Conservation (phyloP, 2,113 vertebrate species). For the Aythya baeri region DNA sequence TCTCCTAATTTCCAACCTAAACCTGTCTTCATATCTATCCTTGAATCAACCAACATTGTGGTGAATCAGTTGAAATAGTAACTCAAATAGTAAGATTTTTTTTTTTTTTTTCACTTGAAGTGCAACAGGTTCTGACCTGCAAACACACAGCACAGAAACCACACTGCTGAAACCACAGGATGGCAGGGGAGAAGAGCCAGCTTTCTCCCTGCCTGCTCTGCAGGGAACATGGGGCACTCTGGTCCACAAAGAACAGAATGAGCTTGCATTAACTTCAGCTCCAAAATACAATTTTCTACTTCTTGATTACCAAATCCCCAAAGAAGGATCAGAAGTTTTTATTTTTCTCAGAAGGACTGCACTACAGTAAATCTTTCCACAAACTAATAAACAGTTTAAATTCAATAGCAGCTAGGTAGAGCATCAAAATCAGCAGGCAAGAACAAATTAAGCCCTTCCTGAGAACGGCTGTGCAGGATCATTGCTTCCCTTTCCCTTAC, state of each 20-base stretch:
- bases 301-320: constrained; percentile 46
- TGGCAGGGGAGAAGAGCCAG: background rate
- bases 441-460: constrained; percentile 38
- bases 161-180: background rate
- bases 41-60: background rate
- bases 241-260: background rate
- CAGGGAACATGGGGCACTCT: background rate
- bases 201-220: background rate
- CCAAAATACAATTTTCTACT: constrained; percentile 41
- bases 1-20: too few species aligned
- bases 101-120: background rate
- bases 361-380: constrained; percentile 51
- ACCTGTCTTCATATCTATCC: background rate
- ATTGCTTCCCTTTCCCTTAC: background rate
- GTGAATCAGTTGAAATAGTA: background rate
- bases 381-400: constrained; percentile 63
- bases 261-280: constrained; percentile 41
- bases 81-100: background rate
- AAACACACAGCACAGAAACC: background rate
- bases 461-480: constrained; percentile 14
- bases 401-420: constrained; percentile 22
- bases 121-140: background rate
- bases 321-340: constrained; percentile 37
- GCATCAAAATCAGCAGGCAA: constrained; percentile 21
- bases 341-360: constrained; percentile 24